Conservation (phyloP, 2,113 vertebrate species). For the Crotalus helleri region DNA sequence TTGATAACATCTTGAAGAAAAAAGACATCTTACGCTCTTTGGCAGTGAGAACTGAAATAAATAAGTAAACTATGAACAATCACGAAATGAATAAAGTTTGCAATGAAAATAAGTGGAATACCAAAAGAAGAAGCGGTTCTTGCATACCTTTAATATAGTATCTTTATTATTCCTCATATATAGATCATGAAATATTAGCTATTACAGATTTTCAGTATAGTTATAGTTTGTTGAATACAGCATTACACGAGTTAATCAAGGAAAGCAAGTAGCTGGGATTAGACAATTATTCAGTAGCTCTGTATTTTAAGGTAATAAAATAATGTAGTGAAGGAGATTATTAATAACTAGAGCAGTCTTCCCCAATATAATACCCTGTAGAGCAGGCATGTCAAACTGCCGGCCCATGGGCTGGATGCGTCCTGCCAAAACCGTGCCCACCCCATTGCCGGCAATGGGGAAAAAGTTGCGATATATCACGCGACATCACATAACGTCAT, state of each 20-base stretch:
- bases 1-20: not conserved
- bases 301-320: conserved; percentile 55
- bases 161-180: conserved; percentile 15
- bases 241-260: conserved; percentile 35
- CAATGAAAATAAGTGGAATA: not conserved
- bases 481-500: too few relatives aligned
- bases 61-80: not conserved
- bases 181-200: conserved; percentile 41
- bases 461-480: too few relatives aligned
- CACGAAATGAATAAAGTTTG: not conserved
- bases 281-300: conserved; percentile 56
- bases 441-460: too few relatives aligned
- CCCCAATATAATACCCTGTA: not conserved
- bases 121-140: not conserved
- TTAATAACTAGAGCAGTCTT: not conserved
- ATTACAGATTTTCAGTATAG: conserved; percentile 33
- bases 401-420: too few relatives aligned
- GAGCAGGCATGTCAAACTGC: too few relatives aligned
- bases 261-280: conserved; percentile 46
- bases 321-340: conserved; percentile 28
- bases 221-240: conserved; percentile 37
- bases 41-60: not conserved
- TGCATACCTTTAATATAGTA: not conserved
- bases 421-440: too few relatives aligned
- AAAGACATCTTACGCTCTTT: not conserved